Percentiles rank a stretch among this genome's conserved stretches.
Conservation (phyloP, 2,113 vertebrate species). For the Damaliscus lunatus region DNA sequence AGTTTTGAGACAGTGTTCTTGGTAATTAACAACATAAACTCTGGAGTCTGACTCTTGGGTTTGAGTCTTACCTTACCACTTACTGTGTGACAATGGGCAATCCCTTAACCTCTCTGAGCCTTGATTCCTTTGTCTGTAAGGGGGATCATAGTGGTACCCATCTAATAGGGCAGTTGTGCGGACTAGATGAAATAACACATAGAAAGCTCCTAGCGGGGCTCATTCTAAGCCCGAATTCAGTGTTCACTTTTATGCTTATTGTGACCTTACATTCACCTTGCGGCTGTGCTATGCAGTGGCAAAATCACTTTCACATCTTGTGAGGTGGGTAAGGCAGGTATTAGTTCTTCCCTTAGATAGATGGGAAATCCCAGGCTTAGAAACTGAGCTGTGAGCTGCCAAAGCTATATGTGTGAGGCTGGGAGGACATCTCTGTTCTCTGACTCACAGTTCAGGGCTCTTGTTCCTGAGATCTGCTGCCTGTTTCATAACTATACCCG, state of each 20-base stretch:
- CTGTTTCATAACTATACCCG: background rate
- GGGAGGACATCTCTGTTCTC: background rate
- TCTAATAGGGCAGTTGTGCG: background rate
- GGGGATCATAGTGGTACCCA: background rate
- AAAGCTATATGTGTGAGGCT: rapidly evolving
- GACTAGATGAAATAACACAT: background rate
- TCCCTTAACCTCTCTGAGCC: background rate
- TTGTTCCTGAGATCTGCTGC: background rate
- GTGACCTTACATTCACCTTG: rapidly evolving
- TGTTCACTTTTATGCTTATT: background rate
- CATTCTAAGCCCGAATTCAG: background rate
- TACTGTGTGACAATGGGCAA: background rate
- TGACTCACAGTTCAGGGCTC: background rate
- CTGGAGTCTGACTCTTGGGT: background rate
- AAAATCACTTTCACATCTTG: background rate
- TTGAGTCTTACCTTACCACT: background rate
- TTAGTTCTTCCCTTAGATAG: background rate
- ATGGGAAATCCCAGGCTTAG: background rate
- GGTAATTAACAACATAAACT: background rate
- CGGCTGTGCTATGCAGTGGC: background rate
- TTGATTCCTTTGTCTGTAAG: background rate
- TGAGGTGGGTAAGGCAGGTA: background rate
- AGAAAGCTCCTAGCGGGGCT: background rate
- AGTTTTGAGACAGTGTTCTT: background rate
- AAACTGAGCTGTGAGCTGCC: background rate